A percentile compares a stretch with the other conserved stretches of the same genome.
phyloP scores from a whole-genome alignment of 2,797 vertebrate species.

The Cottoperca gobio region DNA sequence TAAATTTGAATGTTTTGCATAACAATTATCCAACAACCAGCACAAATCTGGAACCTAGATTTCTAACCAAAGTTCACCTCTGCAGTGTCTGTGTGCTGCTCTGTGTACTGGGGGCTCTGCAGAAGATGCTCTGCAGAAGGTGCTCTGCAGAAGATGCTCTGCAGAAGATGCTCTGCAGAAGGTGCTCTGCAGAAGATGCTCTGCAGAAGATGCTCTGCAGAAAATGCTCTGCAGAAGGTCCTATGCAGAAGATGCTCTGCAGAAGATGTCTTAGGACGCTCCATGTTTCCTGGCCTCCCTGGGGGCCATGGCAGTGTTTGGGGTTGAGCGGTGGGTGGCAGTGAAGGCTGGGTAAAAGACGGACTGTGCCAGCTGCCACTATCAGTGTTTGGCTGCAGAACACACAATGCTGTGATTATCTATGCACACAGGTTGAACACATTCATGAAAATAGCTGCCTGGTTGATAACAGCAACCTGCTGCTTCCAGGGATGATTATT shows the following conservation, averaged over 20 bases:
- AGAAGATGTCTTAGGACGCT: too few species aligned
- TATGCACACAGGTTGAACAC: slow-evolving; percentile 45
- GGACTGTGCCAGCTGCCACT: slow-evolving; percentile 64
- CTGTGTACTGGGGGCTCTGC: slow-evolving; percentile 6
- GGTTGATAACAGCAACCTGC: slow-evolving; percentile 52
- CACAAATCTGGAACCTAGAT: neutral
- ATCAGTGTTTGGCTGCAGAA: slow-evolving; percentile 60
- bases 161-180: too few species aligned
- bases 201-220: too few species aligned
- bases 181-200: too few species aligned
- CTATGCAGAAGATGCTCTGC: too few species aligned
- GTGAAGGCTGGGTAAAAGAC: slow-evolving; percentile 25
- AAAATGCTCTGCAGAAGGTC: too few species aligned
- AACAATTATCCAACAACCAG: neutral
- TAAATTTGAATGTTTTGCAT: too few species aligned
- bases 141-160: too few species aligned
- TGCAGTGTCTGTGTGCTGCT: neutral
- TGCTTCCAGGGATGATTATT: slow-evolving; percentile 54
- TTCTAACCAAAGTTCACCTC: slow-evolving; percentile 17
- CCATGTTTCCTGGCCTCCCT: too few species aligned
- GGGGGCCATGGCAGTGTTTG: slow-evolving; percentile 20
- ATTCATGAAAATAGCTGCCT: slow-evolving; percentile 38
- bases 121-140: too few species aligned
- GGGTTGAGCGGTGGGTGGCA: slow-evolving; percentile 30
- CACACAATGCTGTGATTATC: slow-evolving; percentile 61